These are phyloP conservation scores for Vesta saturnalis DNA, from an alignment of 2,888 invertebrate genomes.

Conservation along the genomic window DNA sequence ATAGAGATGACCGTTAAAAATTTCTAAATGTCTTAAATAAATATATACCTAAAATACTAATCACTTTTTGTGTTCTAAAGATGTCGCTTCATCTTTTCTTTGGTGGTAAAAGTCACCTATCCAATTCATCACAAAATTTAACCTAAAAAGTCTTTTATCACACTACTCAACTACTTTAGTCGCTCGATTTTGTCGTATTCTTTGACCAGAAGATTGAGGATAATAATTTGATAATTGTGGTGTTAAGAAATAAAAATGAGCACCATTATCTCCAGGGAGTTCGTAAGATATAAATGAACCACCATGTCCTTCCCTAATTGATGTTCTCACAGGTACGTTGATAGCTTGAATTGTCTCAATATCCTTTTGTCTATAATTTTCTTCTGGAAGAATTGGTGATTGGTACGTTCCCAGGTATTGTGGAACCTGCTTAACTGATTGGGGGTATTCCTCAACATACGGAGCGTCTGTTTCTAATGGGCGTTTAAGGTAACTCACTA, in stretches of 20 bases:
- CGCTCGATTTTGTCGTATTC: constrained; percentile 6
- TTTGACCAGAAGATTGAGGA: constrained; percentile 4
- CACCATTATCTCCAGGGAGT: constrained; percentile 79
- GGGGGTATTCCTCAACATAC: constrained; percentile 61
- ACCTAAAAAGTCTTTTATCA: constrained; percentile 11
- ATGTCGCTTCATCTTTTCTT: too few species aligned
- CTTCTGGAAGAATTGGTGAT: constrained; percentile 41
- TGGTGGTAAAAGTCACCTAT: constrained; percentile 21
- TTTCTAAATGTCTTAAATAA: neutral
- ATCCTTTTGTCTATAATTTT: constrained; percentile 37
- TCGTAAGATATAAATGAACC: constrained; percentile 78
- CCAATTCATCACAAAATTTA: neutral
- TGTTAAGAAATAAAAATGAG: constrained; percentile 82
- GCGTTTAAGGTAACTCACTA: constrained; percentile 73
- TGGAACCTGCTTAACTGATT: constrained; percentile 46
- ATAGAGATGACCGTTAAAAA: constrained; percentile 6
- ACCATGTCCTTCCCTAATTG: constrained; percentile 59
- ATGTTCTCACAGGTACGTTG: constrained; percentile 37
- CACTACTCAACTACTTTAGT: too few species aligned
- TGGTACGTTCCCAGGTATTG: constrained; percentile 19
- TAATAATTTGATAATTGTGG: constrained; percentile 67
- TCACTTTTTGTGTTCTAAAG: neutral
- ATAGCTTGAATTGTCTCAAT: constrained; percentile 42
- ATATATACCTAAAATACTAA: constrained; percentile 7
- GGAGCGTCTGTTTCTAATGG: constrained; percentile 70